Evolutionary conservation across 2,888 invertebrate genomes (phyloP), one percentile per base, ranked within the genome.

Genomic region (Trisateles emortualis): DNA sequence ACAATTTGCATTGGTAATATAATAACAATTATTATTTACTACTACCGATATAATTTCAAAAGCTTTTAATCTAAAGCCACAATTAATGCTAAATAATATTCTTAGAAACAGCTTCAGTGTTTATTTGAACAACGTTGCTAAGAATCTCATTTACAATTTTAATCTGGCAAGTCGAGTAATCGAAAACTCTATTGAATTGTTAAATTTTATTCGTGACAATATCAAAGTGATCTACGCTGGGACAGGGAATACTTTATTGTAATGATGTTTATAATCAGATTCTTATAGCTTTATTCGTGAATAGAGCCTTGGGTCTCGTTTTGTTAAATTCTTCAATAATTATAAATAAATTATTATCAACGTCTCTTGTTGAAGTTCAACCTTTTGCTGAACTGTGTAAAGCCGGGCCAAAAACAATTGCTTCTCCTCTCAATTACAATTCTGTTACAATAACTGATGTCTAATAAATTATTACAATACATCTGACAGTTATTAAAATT

Each of bases 71-170:
- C 50, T 52, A 42, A 54, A 35, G 33, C 48, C 39, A 40, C 47
- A 59, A 49, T 71, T 61, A 51, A 52, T 44, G 13, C 33, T 47
- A 59, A 70, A 67, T 58, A 56, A 59, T 50, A 57, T 54, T 30
- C 19, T 13, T 52, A 54, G 47, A 44, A 55, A 41, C 49, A 40
- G 33, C 32, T 19, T 49, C 44, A 60, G 53, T 68, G 57, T 68
- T 71, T 60, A 67, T 64, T 63, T 68, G 46, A 63, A 64, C 51
- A 62, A 56, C 35, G 45, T 46, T 54, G 42, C 49, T 51, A 57
- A 57, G 53, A 48, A 56, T 42, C 55, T 65, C 59, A 68, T 59
- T 65, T 65, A 59, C 54, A 69, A 65, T 68, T 65, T 63, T 59
- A 65, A 65, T 59, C 54, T 47, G 39, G 41, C 46, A 51, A 55